Percentiles rank a stretch among this genome's conserved stretches.
Conservation (phyloP, 2,888 invertebrate genomes). For the Pachycephus smyrnensis region DNA sequence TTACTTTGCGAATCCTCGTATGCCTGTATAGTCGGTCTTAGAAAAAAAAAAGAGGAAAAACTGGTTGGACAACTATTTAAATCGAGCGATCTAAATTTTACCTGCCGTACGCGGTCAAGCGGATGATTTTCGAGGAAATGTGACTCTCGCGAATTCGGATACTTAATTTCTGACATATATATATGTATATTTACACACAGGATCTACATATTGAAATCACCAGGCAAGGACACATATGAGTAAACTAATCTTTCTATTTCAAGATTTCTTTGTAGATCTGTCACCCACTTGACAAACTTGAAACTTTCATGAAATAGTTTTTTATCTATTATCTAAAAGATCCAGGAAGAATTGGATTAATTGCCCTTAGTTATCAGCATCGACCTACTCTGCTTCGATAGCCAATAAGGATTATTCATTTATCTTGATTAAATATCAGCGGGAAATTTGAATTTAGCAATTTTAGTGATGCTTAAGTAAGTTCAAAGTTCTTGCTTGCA, state of each 20-base stretch:
- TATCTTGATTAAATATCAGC: neutral
- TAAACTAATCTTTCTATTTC: neutral
- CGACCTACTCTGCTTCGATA: neutral
- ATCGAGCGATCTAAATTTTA: slow-evolving; percentile 3
- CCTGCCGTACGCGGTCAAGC: neutral
- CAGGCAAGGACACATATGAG: neutral
- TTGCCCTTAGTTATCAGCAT: neutral
- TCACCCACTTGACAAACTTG: neutral
- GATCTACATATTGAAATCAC: neutral
- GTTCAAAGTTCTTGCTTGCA: neutral
- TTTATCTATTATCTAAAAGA: neutral
- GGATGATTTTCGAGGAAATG: neutral
- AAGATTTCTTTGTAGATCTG: neutral
- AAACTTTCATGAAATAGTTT: neutral
- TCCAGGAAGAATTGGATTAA: neutral
- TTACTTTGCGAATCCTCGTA: neutral
- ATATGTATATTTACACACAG: neutral
- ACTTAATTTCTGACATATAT: neutral
- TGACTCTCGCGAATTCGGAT: neutral
- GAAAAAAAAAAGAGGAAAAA: neutral
- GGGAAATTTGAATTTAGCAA: neutral
- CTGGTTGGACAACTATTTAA: slow-evolving; percentile 23
- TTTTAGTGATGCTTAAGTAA: neutral
- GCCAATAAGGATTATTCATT: neutral
- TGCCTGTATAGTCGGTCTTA: neutral